Evolutionary conservation across 2,888 invertebrate species (phyloP).

Genomic region (Acrobasis repandana): DNA sequence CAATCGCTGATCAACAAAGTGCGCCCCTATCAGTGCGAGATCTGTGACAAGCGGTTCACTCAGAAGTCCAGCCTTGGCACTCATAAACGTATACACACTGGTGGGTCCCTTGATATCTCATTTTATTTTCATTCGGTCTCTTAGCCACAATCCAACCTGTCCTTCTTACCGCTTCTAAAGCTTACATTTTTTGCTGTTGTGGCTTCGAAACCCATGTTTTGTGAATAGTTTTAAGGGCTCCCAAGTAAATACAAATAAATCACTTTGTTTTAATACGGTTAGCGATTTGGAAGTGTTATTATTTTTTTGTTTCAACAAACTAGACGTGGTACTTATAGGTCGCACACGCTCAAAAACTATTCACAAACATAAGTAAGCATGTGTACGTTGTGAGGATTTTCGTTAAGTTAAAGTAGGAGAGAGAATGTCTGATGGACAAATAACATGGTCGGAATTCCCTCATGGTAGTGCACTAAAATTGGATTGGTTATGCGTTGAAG

Average conservation of each 20-base stretch:
- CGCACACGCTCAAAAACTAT: slow-evolving; percentile 82
- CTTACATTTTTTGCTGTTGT: slow-evolving; percentile 56
- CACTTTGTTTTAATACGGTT: slow-evolving; percentile 44
- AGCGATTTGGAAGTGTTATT: slow-evolving; percentile 60
- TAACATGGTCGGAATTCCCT: slow-evolving; percentile 71
- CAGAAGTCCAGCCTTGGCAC: slow-evolving; percentile 93
- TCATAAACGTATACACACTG: slow-evolving; percentile 90
- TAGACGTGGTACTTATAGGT: slow-evolving; percentile 46
- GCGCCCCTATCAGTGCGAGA: slow-evolving; percentile 87
- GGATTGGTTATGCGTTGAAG: slow-evolving; percentile 43
- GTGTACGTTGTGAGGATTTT: slow-evolving; percentile 79
- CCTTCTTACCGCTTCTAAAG: slow-evolving; percentile 36
- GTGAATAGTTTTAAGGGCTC: slow-evolving; percentile 83
- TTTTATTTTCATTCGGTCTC: slow-evolving; percentile 73
- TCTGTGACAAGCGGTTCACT: slow-evolving; percentile 91
- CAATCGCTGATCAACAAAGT: slow-evolving; percentile 85
- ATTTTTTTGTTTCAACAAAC: neutral
- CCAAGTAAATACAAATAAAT: slow-evolving; percentile 57
- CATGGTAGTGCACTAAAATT: slow-evolving; percentile 59
- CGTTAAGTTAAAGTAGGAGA: slow-evolving; percentile 69
- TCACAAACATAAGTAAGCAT: slow-evolving; percentile 81
- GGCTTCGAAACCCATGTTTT: slow-evolving; percentile 78
- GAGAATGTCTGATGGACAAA: slow-evolving; percentile 80
- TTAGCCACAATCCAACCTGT: slow-evolving; percentile 64
- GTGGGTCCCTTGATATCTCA: slow-evolving; percentile 82